Evolutionary conservation across 2,888 invertebrate species (phyloP).

Genomic region (Conomelus anceps): DNA sequence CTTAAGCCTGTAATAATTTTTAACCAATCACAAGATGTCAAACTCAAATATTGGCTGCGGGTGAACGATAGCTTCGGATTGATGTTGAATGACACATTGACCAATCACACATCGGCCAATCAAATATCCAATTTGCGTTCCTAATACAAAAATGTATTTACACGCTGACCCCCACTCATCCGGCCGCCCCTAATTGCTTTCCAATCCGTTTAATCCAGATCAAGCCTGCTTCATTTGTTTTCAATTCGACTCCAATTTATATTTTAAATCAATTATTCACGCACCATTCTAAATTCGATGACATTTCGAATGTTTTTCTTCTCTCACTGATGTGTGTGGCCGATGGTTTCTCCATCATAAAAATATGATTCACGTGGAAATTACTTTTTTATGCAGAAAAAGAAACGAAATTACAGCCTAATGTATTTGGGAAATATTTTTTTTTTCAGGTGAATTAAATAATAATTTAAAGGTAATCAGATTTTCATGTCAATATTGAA

Average conservation of each 20-base stretch:
- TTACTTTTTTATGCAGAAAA: no score
- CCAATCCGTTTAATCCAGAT: not conserved
- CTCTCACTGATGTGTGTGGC: not conserved
- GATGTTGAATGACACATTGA: not conserved
- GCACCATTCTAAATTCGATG: not conserved
- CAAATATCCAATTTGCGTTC: not conserved
- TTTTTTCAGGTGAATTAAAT: no score
- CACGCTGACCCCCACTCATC: not conserved
- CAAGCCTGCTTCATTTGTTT: not conserved
- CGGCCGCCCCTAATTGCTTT: not conserved
- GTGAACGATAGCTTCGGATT: not conserved
- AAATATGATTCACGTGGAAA: no score
- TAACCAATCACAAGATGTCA: not conserved
- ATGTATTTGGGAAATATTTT: no score
- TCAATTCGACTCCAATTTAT: not conserved
- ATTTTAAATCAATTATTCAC: not conserved
- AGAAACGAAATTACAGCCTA: no score
- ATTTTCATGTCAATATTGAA: not conserved
- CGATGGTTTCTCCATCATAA: no score
- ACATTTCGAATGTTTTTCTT: not conserved
- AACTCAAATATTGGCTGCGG: not conserved
- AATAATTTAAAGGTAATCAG: not conserved
- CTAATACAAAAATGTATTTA: not conserved
- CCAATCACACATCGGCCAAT: not conserved
- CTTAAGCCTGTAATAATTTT: not conserved